Evolutionary conservation across 2,888 invertebrate genomes (phyloP).

Genomic region (Steinernema scapterisci): DNA sequence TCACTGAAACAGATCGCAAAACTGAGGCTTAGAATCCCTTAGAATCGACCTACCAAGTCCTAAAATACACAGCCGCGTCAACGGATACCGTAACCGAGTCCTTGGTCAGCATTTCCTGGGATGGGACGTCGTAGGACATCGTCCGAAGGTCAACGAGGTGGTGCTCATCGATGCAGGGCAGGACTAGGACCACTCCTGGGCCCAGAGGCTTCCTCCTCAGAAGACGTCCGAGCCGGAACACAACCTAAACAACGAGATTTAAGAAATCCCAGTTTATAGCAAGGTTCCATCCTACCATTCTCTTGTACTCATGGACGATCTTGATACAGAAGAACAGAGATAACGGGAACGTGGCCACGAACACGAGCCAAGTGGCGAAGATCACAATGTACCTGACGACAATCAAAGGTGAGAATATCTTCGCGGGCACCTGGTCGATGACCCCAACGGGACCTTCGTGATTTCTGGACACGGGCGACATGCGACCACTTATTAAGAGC

Average conservation of each 20-base stretch:
- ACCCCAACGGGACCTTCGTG: not conserved
- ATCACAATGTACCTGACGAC: slow-evolving; percentile 43
- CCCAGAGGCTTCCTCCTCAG: slow-evolving; percentile 54
- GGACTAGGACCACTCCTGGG: slow-evolving; percentile 62
- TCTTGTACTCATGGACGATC: slow-evolving; percentile 67
- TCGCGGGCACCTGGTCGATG: not conserved
- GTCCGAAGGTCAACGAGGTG: slow-evolving; percentile 52
- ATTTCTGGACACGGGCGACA: not conserved
- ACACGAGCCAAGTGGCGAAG: slow-evolving; percentile 51
- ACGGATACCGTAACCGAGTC: slow-evolving; percentile 68
- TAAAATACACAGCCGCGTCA: slow-evolving; percentile 62
- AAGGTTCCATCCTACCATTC: slow-evolving; percentile 58
- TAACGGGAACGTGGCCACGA: slow-evolving; percentile 66
- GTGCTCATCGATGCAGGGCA: slow-evolving; percentile 62
- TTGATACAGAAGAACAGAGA: slow-evolving; percentile 64
- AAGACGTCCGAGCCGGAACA: slow-evolving; percentile 67
- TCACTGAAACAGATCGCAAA: slow-evolving; percentile 49
- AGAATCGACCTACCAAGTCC: slow-evolving; percentile 41
- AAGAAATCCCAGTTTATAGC: not conserved
- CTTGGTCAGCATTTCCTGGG: slow-evolving; percentile 68
- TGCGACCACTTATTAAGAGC: not conserved
- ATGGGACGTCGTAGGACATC: slow-evolving; percentile 70
- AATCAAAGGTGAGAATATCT: not conserved
- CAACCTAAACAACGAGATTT: slow-evolving; percentile 43
- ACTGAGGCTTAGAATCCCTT: not conserved